A percentile compares a stretch with the other conserved stretches of the same genome.
Conservation (phyloP, 2,888 invertebrate genomes). For the Julus scanicus region DNA sequence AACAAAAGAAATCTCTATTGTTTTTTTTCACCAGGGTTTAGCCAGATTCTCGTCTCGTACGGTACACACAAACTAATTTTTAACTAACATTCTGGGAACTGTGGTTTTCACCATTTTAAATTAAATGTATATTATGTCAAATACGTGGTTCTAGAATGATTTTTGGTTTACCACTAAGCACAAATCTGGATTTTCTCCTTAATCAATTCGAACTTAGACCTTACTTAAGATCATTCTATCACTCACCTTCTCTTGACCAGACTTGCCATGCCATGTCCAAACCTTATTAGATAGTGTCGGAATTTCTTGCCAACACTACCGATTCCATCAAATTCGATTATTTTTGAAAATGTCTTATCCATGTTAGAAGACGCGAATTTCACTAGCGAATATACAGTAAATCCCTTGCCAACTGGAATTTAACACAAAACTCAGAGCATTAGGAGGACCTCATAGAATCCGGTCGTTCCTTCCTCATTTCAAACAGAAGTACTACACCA, state of each 20-base stretch:
- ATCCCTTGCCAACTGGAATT: background rate
- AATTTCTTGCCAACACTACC: constrained; percentile 7
- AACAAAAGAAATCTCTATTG: too few species aligned
- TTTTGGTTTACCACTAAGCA: too few species aligned
- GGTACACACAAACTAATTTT: too few species aligned
- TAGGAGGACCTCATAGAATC: background rate
- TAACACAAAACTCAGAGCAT: background rate
- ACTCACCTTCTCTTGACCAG: constrained; percentile 34
- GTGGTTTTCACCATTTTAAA: too few species aligned
- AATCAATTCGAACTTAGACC: background rate
- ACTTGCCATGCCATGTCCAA: constrained; percentile 35
- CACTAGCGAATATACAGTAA: background rate
- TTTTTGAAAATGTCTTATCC: constrained; percentile 17
- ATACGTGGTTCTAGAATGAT: too few species aligned
- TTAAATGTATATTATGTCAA: too few species aligned
- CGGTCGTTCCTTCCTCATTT: background rate
- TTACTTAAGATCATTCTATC: background rate
- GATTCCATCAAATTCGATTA: constrained; percentile 20
- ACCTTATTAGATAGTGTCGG: constrained; percentile 18
- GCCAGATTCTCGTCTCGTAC: too few species aligned
- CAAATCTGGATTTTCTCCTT: too few species aligned
- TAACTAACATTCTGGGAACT: too few species aligned
- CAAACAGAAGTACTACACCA: background rate
- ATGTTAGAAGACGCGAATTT: background rate
- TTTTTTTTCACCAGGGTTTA: too few species aligned